Evolutionary conservation across 1,140 invertebrate genomes (phyloP).

Genomic region (Megalopta genalis): DNA sequence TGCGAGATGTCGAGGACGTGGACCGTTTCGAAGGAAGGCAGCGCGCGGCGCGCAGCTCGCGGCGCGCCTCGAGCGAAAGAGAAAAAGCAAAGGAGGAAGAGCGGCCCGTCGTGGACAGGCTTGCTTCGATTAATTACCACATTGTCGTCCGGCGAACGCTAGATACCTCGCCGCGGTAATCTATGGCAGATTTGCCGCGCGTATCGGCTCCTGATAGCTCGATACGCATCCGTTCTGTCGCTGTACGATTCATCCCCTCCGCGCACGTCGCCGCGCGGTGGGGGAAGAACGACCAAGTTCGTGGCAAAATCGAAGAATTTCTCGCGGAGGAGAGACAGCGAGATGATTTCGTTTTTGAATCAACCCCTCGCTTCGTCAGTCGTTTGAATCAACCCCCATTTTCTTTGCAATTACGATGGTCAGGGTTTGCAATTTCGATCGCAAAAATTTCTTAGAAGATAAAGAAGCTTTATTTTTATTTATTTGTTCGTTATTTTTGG

Average conservation of each 20-base stretch:
- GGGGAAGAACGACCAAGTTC: too few relatives aligned
- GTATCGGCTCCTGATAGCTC: constrained; percentile 72
- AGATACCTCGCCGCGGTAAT: constrained; percentile 74
- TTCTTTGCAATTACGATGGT: too few relatives aligned
- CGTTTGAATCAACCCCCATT: too few relatives aligned
- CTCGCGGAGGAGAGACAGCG: too few relatives aligned
- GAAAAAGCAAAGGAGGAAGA: constrained; percentile 68
- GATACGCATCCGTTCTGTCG: constrained; percentile 58
- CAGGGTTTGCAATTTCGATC: too few relatives aligned
- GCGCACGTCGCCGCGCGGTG: not conserved
- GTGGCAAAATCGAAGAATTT: too few relatives aligned
- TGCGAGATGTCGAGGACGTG: constrained; percentile 70
- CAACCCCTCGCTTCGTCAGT: too few relatives aligned
- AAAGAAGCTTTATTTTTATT: too few relatives aligned
- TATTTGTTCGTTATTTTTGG: too few relatives aligned
- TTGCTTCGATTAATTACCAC: constrained; percentile 80
- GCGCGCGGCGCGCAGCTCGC: too few relatives aligned
- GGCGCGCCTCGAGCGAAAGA: constrained; percentile 31
- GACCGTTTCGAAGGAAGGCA: constrained; percentile 71
- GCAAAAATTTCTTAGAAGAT: too few relatives aligned
- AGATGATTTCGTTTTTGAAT: too few relatives aligned
- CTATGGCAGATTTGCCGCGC: constrained; percentile 61
- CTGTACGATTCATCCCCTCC: not conserved
- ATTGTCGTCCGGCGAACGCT: constrained; percentile 75
- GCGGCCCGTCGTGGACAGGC: constrained; percentile 66